Base-by-base conservation (phyloP, 2,113 vertebrate genomes). In the Etia nguti region DNA sequence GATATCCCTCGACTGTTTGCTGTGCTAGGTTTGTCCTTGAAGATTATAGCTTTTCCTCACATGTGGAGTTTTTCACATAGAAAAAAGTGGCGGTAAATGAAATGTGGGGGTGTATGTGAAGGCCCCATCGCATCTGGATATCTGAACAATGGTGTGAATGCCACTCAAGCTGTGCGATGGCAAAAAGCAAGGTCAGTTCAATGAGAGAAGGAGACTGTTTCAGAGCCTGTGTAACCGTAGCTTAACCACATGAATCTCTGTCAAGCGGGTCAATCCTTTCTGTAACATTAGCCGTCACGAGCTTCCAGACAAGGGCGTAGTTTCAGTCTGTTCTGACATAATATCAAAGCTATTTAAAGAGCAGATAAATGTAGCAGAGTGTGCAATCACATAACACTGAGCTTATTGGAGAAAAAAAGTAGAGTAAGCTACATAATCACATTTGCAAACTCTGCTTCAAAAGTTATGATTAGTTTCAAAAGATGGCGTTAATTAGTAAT, bases 21-120 rank as follows among this genome's bases (percentile, higher is more conserved):
- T 68, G 43, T 54, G 34, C 8, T 46, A 13, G 31, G 52, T 82
- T 89, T 81, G 84, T 81, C 90, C 79, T 92, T 92, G 82, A 91
- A 83, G 18, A 92, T 83, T 34, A 38, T 26, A 55, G 80, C 48
- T 20, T 77, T 34, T 87, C 80, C 82, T 81, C 55, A 82, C 73
- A 73, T 46, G 29, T 34, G 5, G 13, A 60, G 43, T 6, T 48
- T 16, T 80, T 36, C 43, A 77, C 54, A 52, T 15, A 9, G 46
- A 88, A 60, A 59, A 24, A 68, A 84, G n/a, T 3, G n/a, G 20
- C 4, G 4, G 46, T 22, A 77, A 81, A 89, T 82, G n/a, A 75
- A 88, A 90, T 55, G 65, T 13, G 48, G 15, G 85, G 59, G 85
- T n/a, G 50, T 83, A 22, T 59, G 77, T 16, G 15, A 41, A 70